Base-by-base conservation (phyloP, 2,113 vertebrate genomes). In the Ancistrus triradiatus region DNA sequence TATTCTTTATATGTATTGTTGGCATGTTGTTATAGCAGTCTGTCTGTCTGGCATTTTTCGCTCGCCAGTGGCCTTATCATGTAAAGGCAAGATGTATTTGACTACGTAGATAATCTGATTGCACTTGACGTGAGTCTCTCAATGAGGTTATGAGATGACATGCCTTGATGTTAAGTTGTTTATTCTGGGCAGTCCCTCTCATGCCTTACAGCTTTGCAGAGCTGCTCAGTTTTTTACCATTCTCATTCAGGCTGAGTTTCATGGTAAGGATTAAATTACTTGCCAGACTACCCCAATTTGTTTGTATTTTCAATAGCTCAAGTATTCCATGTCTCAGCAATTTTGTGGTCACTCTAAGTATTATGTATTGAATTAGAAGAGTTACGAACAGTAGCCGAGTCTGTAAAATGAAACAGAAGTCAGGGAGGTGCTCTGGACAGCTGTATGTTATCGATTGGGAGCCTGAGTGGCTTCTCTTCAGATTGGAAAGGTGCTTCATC, bases 401-500 rank as follows among this genome's bases (percentile, higher is more conserved):
- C 46, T 49, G 74, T 59, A 59, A 68, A 76, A 65, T 64, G 73
- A 66, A 68, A 63, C 48, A 10, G 68, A 44, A 44, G 53, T 42
- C 31, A 61, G 48, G 38, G 48, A 69, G 42, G 33, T 48, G 25
- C 51, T 48, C 43, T 40, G 67, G 57, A 63, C 17, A 57, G 73
- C 72, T 74, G 68, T 75, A 61, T 71, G 18, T 69, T 83, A 79
- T 82, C 78, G 80, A 84, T 84, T 66, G 55, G 74, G 69, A 81
- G 74, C 63, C 70, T 56, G 67, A 78, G 68, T 66, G 60, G 69
- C 62, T 74, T 69, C 63, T 66, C 75, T 64, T 78, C 57, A 71
- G 74, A 80, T 77, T 70, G 67, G 69, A 76, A 64, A 77, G 70
- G 69, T 74, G 69, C 74, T 83, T 83, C 77, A 79, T 82, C 82